Percentiles rank a stretch among this genome's conserved stretches.
Conservation (phyloP, 2,888 invertebrate genomes). For the Axea sp. region DNA sequence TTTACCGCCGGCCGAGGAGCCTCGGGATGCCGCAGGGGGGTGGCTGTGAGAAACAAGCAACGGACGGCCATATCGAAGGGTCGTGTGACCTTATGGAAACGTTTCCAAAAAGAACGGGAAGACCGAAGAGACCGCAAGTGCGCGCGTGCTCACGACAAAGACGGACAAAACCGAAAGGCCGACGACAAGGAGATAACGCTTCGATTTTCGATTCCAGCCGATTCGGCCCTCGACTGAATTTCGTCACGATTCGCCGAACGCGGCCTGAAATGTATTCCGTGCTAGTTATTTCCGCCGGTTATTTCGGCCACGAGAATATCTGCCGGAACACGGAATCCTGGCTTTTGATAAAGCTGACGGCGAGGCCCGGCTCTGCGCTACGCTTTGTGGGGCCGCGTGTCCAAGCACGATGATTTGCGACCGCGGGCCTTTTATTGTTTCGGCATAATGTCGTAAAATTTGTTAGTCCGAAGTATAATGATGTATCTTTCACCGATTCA, state of each 20-base stretch:
- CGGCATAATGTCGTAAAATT: constrained; percentile 52
- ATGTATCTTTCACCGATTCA: constrained; percentile 33
- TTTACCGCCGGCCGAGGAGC: constrained; percentile 70
- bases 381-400: constrained; percentile 41
- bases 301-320: constrained; percentile 27
- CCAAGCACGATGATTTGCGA: constrained; percentile 48
- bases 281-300: constrained; percentile 39
- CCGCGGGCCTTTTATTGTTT: constrained; percentile 43
- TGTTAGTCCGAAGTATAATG: constrained; percentile 30
- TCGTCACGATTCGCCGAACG: constrained; percentile 67
- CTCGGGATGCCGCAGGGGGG: constrained; percentile 67
- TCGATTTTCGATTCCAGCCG: constrained; percentile 34
- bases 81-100: constrained; percentile 62
- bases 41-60: constrained; percentile 66
- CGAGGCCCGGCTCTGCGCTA: neutral
- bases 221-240: constrained; percentile 48
- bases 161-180: constrained; percentile 29
- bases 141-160: constrained; percentile 38
- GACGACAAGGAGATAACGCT: constrained; percentile 50
- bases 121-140: constrained; percentile 20
- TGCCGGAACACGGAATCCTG: constrained; percentile 34
- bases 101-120: constrained; percentile 53
- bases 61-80: constrained; percentile 64
- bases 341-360: constrained; percentile 28
- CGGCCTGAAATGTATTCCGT: constrained; percentile 28